Evolutionary conservation across 2,797 vertebrate species (phyloP), one percentile per base, ranked within the genome.

Genomic region (Halcyon chelicuti): DNA sequence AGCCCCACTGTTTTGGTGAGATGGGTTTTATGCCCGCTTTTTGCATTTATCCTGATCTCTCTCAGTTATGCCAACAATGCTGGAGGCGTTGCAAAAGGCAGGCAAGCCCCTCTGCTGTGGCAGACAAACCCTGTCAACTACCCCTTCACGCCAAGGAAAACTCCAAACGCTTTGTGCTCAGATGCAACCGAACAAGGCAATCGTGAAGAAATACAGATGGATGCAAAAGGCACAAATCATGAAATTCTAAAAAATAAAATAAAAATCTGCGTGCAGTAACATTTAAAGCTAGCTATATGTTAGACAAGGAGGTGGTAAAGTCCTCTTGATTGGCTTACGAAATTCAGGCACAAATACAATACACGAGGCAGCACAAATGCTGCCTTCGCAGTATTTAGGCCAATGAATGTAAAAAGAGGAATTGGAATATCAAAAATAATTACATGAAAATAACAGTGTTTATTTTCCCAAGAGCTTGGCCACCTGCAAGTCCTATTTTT

Each of bases 381-480:
- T 90, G 66, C 58, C 85, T 51, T 93, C 44, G 14, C 51, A 40
- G 62, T 88, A 80, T 78, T 93, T 91, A 90, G 80, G 74, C 66
- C 91, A 93, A 79, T 31, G 60, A 95, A 74, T 40, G 20, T 18
- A 79, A 94, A 82, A 88, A 76, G 44, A 94, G 40, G 49, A 86
- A 90, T 23, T 35, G 83, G 61, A 88, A 86, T 93, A 96, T 73
- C 52, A 85, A 71, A 90, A 93, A 93, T 77, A 88, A 96, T 83
- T 89, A 71, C 15, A 39, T 76, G 92, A 87, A 95, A 95, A 94
- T 88, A 86, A 82, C 63, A 62, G 63, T 71, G 71, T 39, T 95
- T 94, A 79, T 92, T 95, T 93, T 93, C 76, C 87, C 67, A 79
- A 92, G 80, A 94, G 86, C 81, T 76, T 93, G 88, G 80, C 91